phyloP scores from a whole-genome alignment of 2,113 vertebrate species.

The Eulemur rufifrons region DNA sequence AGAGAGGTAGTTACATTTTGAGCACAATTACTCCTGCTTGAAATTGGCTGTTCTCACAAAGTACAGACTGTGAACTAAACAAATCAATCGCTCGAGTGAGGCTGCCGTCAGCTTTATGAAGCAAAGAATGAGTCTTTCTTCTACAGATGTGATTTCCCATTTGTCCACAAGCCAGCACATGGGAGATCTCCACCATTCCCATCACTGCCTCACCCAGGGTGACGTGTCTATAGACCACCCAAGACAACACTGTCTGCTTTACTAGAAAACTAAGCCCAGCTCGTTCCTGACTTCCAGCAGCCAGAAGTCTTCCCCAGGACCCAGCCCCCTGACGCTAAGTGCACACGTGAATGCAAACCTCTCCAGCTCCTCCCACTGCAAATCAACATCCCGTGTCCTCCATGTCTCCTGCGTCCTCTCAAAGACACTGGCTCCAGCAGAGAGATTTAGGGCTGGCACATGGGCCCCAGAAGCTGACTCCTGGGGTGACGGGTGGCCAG shows the following conservation, averaged over 20 bases:
- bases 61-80: background rate
- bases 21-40: background rate
- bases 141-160: background rate
- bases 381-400: background rate
- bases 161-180: background rate
- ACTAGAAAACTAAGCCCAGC: background rate
- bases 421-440: background rate
- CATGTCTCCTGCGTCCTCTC: background rate
- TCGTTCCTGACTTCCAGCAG: background rate
- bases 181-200: background rate
- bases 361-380: background rate
- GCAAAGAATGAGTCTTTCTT: background rate
- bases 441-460: background rate
- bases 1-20: background rate
- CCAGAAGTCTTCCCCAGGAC: background rate
- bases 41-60: background rate
- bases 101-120: background rate
- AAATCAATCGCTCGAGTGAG: background rate
- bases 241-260: background rate
- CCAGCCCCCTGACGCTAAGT: background rate
- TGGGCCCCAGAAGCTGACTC: background rate
- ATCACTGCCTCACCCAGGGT: background rate
- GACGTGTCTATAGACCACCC: background rate
- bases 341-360: accelerated
- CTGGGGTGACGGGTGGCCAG: background rate